Base-by-base conservation (phyloP, 2,113 vertebrate genomes). In the Natator depressus region DNA sequence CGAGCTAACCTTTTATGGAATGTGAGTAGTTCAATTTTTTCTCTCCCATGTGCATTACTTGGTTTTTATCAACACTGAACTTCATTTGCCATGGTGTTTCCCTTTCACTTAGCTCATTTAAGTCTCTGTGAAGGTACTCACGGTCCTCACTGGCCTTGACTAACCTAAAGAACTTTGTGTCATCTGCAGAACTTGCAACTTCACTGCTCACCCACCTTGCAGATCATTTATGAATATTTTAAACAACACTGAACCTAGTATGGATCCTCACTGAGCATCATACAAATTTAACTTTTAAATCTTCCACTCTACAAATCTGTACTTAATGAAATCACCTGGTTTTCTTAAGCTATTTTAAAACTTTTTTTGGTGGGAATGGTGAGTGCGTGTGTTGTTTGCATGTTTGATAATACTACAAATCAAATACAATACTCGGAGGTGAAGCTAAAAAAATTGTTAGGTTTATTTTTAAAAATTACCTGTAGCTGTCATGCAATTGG, bases 361-460 rank as follows among this genome's bases (percentile, higher is more conserved):
- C 8, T 29, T 27, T 85, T 96, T 95, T 79, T 50, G 29, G 89
- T 83, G 35, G 88, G 10, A 17, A 57, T 85, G 57, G 6, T 62
- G 22, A 5, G 22, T 22, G 27, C 31, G 3, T 88, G 38, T n/a
- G 38, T 25, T 1, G 2, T 72, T 93, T 0, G 0, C 69, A 78
- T 47, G 27, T 25, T 47, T 78, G 22, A 47, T 78, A 25, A 47
- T 29, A 47, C 72, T 27, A 10, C 20, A 47, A 22, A 42, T 19
- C 59, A 59, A 55, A 27, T 53, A 46, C 1, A 2, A 59, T 69
- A 91, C 94, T 86, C 12, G 22, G 10, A 87, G 91, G 47, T 24
- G 57, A 96, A 91, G 38, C 46, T 93, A 96, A 93, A 82, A 81
- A 91, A 90, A 55, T 90, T 91, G 82, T 20, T 8, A 14, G 13